These are phyloP conservation scores for Mixornis gularis DNA, from an alignment of 2,113 vertebrate genomes.

Conservation along the genomic window DNA sequence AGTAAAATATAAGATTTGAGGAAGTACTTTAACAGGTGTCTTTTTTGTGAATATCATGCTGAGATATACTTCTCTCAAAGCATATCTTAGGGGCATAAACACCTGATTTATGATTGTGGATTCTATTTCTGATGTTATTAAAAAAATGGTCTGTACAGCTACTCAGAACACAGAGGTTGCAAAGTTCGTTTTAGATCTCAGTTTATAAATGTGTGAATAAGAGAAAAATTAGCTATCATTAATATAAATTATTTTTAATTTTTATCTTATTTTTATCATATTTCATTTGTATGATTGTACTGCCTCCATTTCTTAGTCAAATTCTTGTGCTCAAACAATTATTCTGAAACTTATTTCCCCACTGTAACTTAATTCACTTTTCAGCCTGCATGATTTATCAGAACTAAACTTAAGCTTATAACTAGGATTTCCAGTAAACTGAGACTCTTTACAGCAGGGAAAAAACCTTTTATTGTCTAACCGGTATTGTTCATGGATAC, in stretches of 20 bases:
- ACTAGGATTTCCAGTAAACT: background rate
- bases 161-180: background rate
- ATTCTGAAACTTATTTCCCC: background rate
- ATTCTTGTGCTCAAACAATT: background rate
- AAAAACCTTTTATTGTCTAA: background rate
- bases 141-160: background rate
- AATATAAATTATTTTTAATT: background rate
- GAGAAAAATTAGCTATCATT: background rate
- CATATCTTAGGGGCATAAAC: background rate
- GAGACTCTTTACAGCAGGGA: background rate
- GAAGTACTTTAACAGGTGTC: background rate
- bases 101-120: background rate
- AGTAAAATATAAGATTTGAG: background rate
- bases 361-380: background rate
- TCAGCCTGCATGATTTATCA: background rate
- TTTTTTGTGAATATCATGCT: background rate
- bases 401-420: background rate
- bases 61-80: background rate
- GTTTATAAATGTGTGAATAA: background rate
- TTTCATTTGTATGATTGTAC: background rate
- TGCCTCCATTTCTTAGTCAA: background rate
- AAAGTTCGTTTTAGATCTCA: background rate
- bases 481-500: background rate
- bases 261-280: background rate
- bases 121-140: background rate